Conservation (phyloP, 35 echinoderm and acorn worm genomes). For the Strongylocentrotus purpuratus region DNA sequence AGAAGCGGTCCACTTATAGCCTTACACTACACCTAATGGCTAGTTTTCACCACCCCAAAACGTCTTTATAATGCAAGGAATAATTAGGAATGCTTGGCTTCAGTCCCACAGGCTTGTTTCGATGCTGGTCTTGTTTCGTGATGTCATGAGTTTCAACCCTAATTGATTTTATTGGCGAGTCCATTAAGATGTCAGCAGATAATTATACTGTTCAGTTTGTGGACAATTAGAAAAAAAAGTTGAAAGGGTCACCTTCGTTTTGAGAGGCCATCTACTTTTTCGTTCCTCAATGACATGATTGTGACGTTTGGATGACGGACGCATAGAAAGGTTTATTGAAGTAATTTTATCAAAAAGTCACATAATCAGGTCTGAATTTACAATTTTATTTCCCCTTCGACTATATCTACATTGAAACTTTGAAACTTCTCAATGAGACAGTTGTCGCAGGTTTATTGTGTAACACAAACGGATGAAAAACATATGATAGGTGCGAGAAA, state of each 20-base stretch:
- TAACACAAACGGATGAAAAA: no score
- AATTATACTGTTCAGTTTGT: neutral
- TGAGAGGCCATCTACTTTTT: neutral
- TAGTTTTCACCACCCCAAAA: constrained; percentile 24
- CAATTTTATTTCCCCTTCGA: no score
- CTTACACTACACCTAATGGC: constrained; percentile 12
- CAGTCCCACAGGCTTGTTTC: neutral
- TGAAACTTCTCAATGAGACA: no score
- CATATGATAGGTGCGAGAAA: no score
- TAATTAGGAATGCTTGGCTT: constrained; percentile 24
- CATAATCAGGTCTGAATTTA: no score
- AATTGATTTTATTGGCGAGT: neutral
- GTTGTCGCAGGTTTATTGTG: no score
- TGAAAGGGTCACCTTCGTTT: neutral
- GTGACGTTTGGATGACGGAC: neutral
- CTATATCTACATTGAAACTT: no score
- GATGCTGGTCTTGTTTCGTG: constrained; percentile 2
- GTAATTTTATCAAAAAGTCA: no score
- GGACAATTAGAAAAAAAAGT: neutral
- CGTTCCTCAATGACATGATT: neutral
- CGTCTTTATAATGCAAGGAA: constrained; percentile 33
- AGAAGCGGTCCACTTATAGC: constrained; percentile 25
- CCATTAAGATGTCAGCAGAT: neutral
- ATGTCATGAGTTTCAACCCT: neutral
- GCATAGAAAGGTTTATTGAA: neutral